These are phyloP conservation scores for Drosophila arawakana DNA, from an alignment of 1,140 invertebrate species.

Conservation along the genomic window DNA sequence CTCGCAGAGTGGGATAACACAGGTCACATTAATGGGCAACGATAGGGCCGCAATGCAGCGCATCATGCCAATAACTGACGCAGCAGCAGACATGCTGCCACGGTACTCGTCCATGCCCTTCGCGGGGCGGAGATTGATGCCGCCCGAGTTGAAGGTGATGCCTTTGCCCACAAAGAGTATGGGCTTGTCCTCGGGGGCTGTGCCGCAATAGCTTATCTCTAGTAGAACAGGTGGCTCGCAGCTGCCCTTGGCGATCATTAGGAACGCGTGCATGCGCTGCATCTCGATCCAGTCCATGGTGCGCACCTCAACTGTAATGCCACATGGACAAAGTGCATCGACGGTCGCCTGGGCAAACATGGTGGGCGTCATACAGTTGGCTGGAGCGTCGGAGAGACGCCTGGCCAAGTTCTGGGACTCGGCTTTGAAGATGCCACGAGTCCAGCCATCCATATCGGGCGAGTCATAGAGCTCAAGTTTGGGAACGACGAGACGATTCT, in stretches of 20 bases:
- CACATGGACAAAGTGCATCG: conserved; percentile 85
- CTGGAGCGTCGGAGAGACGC: conserved; percentile 91
- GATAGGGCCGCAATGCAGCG: conserved; percentile 89
- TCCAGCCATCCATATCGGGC: conserved; percentile 87
- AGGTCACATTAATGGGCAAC: conserved; percentile 90
- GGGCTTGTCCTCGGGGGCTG: conserved; percentile 84
- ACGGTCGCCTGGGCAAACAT: conserved; percentile 89
- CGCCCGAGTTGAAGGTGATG: conserved; percentile 94
- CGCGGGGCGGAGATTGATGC: conserved; percentile 92
- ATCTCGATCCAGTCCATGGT: conserved; percentile 89
- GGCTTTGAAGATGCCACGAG: conserved; percentile 89
- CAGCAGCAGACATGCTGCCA: conserved; percentile 96
- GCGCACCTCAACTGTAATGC: conserved; percentile 88
- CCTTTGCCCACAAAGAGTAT: conserved; percentile 92
- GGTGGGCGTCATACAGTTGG: conserved; percentile 94
- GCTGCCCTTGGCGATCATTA: conserved; percentile 91
- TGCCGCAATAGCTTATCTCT: conserved; percentile 87
- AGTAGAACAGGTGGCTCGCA: conserved; percentile 90
- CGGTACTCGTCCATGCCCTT: conserved; percentile 93
- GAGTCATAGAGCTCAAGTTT: conserved; percentile 84
- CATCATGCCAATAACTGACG: conserved; percentile 90
- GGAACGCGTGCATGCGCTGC: conserved; percentile 90
- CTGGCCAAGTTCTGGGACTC: conserved; percentile 94
- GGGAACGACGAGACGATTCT: conserved; percentile 84
- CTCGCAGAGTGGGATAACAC: conserved; percentile 91